These are phyloP conservation scores for Bemisia tabaci DNA, from an alignment of 1,140 invertebrate species.

Conservation along the genomic window DNA sequence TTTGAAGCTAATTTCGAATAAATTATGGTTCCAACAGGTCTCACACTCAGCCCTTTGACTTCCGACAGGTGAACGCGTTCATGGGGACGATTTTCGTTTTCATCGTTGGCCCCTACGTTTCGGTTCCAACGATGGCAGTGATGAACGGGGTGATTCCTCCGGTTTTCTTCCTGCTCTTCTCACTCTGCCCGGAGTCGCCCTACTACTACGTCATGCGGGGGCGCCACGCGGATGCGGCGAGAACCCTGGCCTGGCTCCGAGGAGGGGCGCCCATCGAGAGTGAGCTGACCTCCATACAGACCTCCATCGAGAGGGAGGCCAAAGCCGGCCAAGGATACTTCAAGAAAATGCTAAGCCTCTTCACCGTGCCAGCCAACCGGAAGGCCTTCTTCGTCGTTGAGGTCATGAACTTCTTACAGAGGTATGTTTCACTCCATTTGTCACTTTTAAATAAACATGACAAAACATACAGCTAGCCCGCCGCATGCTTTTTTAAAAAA, in stretches of 20 bases:
- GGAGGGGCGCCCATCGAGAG: background rate
- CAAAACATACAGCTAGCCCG: too few relatives aligned
- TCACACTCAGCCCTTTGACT: too few relatives aligned
- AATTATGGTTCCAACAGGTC: too few relatives aligned
- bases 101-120: conserved; percentile 42
- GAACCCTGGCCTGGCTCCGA: conserved; percentile 33
- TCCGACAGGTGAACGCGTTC: conserved; percentile 20
- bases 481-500: too few relatives aligned
- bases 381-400: conserved; percentile 10
- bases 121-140: conserved; percentile 16
- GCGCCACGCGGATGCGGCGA: conserved; percentile 37
- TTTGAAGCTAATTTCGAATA: too few relatives aligned
- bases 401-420: background rate
- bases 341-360: background rate
- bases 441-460: too few relatives aligned
- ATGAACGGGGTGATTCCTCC: conserved; percentile 31
- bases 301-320: background rate
- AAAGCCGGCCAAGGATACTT: background rate
- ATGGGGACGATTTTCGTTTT: conserved; percentile 67
- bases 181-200: conserved; percentile 44
- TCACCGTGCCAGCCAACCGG: background rate
- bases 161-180: conserved; percentile 34
- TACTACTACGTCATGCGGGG: conserved; percentile 47
- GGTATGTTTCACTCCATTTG: too few relatives aligned
- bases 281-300: background rate